Percentiles rank a stretch among this genome's conserved stretches.
Evolutionary conservation across 2,113 vertebrate genomes (phyloP).

Genomic region (Strix uralensis): DNA sequence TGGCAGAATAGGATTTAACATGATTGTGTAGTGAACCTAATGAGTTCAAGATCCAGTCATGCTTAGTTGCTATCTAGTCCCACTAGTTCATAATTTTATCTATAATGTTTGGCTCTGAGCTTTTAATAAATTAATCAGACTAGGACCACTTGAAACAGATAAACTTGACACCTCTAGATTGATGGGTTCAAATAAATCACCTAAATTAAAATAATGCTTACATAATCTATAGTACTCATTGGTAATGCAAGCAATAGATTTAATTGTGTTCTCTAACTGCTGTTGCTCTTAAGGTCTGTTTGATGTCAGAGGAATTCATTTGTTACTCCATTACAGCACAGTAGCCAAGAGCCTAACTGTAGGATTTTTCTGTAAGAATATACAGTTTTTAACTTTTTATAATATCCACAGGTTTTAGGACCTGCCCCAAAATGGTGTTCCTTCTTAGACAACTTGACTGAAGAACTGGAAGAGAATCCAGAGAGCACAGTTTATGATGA

Average conservation of each 20-base stretch:
- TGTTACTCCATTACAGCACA: not conserved
- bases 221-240: not conserved
- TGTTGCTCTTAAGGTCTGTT: not conserved
- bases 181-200: not conserved
- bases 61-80: not conserved
- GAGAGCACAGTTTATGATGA: slow-evolving; percentile 97
- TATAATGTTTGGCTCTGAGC: not conserved
- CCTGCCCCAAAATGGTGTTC: slow-evolving; percentile 97
- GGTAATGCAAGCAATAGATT: not conserved
- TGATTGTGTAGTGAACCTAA: not conserved
- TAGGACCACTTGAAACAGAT: not conserved
- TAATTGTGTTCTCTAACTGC: not conserved
- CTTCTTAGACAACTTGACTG: slow-evolving; percentile 95
- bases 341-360: not conserved
- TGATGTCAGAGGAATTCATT: not conserved
- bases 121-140: not conserved
- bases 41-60: not conserved
- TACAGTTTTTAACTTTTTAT: not conserved
- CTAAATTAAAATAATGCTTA: not conserved
- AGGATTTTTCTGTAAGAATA: not conserved
- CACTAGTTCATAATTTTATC: not conserved
- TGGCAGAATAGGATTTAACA: not conserved
- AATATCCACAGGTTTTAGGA: slow-evolving; percentile 83
- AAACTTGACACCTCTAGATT: not conserved
- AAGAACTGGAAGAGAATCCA: slow-evolving; percentile 95